Conservation (phyloP, 2,888 invertebrate genomes). For the Dolichomitus sp. region DNA sequence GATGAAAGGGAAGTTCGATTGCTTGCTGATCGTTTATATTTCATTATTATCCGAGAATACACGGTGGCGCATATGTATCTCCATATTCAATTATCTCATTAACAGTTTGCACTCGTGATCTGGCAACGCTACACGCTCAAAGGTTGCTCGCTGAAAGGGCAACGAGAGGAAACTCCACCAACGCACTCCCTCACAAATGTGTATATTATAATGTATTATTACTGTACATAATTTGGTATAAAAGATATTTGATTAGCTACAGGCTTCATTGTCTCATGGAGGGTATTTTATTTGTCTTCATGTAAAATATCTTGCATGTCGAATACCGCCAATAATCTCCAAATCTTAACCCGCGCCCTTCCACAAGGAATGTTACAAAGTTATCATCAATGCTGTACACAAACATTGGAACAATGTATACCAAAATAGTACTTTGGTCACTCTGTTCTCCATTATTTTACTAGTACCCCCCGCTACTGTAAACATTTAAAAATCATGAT, state of each 20-base stretch:
- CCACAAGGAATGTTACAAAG: constrained; percentile 60
- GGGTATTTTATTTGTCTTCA: constrained; percentile 11
- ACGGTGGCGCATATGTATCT: neutral
- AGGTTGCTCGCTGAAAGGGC: constrained; percentile 8
- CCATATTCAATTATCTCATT: neutral
- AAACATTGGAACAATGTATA: neutral
- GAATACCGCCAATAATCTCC: constrained; percentile 6
- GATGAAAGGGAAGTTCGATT: neutral
- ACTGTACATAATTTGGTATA: constrained; percentile 56
- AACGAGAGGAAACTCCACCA: constrained; percentile 15
- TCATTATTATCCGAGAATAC: constrained; percentile 10
- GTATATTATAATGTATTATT: constrained; percentile 40
- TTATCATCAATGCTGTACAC: constrained; percentile 26
- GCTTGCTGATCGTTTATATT: constrained; percentile 19
- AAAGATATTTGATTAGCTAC: constrained; percentile 55
- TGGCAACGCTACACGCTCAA: neutral
- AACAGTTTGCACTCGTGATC: neutral
- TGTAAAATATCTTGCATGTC: constrained; percentile 14
- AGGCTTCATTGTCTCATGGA: constrained; percentile 49
- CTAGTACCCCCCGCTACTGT: constrained; percentile 14
- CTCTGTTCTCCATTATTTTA: neutral
- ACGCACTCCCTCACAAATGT: constrained; percentile 4
- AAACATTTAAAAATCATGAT: constrained; percentile 49
- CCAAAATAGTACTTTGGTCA: constrained; percentile 15
- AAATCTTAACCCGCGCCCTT: constrained; percentile 2